A percentile compares a stretch with the other conserved stretches of the same genome.
These are phyloP conservation scores for Nicator chloris DNA, from an alignment of 2,113 vertebrate species.

Conservation along the genomic window DNA sequence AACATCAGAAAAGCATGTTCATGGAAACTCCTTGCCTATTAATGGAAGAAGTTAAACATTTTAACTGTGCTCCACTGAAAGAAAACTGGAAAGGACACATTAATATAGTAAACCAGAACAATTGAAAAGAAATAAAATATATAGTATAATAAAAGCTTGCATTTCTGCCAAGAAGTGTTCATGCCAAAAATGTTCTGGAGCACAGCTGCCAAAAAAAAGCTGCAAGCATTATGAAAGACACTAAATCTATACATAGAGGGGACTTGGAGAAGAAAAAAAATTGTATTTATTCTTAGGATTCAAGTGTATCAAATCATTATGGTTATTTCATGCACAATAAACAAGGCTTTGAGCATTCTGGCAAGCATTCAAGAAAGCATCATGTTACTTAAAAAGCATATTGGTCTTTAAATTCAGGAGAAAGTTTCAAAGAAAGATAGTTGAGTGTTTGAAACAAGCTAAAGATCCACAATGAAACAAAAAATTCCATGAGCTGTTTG, in stretches of 20 bases:
- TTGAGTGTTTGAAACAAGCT: neutral
- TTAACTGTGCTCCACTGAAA: neutral
- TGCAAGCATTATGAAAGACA: slow-evolving; percentile 35
- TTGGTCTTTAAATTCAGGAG: neutral
- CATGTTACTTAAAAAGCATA: neutral
- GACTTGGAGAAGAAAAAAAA: neutral
- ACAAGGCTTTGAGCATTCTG: neutral
- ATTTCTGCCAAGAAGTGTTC: slow-evolving; percentile 2
- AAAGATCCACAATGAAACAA: neutral
- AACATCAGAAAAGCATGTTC: neutral
- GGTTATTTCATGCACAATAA: neutral
- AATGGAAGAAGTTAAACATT: neutral
- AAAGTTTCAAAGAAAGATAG: neutral
- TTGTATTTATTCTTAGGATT: slow-evolving; percentile 8
- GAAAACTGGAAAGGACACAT: neutral
- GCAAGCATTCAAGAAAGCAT: neutral
- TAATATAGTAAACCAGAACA: slow-evolving; percentile 14
- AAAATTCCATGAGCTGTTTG: neutral
- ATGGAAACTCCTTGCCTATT: neutral
- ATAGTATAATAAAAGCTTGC: slow-evolving; percentile 8
- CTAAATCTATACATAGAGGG: neutral
- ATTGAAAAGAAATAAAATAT: slow-evolving; percentile 3
- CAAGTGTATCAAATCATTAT: neutral
- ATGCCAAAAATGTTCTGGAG: slow-evolving; percentile 10
- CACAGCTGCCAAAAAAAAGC: neutral